These are phyloP conservation scores for Bothrops jararaca DNA, from an alignment of 2,113 vertebrate genomes.

Conservation along the genomic window DNA sequence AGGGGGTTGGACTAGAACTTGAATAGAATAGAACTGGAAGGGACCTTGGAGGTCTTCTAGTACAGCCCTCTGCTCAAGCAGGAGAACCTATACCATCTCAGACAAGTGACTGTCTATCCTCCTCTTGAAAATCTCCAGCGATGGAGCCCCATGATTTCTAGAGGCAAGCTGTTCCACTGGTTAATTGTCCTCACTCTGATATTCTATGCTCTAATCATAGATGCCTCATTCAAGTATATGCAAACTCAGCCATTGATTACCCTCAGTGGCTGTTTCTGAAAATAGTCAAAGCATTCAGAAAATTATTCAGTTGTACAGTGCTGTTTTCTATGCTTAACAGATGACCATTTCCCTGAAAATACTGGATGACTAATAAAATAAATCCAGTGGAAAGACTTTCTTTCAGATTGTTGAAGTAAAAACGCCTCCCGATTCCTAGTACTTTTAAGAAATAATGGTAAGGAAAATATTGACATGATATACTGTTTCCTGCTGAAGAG, in stretches of 20 bases:
- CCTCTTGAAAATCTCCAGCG: too few species aligned
- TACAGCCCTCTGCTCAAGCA: too few species aligned
- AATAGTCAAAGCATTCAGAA: background rate
- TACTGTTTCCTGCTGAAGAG: background rate
- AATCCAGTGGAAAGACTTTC: background rate
- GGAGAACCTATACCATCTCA: too few species aligned
- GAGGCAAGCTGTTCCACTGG: too few species aligned
- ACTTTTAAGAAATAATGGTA: background rate
- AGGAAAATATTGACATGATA: background rate
- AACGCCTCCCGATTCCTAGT: background rate
- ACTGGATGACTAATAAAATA: background rate
- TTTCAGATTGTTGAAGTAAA: background rate
- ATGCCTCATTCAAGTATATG: background rate
- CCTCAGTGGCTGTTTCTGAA: background rate
- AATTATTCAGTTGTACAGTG: background rate
- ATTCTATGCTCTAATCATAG: background rate
- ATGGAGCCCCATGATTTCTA: too few species aligned
- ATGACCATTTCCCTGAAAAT: background rate
- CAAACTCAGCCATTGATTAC: background rate
- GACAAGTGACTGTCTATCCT: too few species aligned
- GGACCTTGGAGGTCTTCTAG: too few species aligned
- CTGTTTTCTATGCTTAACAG: background rate
- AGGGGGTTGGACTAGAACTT: background rate
- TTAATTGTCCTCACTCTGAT: background rate
- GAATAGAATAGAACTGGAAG: too few species aligned